These are phyloP conservation scores for Ataeniobius toweri DNA, from an alignment of 2,797 vertebrate species.

Conservation along the genomic window DNA sequence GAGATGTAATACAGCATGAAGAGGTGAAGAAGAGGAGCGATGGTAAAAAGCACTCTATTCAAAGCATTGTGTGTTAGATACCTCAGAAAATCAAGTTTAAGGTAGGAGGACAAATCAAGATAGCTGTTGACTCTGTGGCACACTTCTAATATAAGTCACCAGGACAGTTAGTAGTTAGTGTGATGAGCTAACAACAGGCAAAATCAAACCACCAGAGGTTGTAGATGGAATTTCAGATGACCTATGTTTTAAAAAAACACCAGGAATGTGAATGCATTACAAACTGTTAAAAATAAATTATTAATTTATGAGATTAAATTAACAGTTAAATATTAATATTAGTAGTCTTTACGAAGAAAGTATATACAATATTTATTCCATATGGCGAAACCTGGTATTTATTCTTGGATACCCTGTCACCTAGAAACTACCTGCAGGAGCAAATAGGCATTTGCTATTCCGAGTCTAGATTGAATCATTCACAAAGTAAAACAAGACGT, in stretches of 20 bases:
- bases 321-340: constrained; percentile 10
- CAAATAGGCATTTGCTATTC: not conserved
- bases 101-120: constrained; percentile 46
- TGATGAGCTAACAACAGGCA: constrained; percentile 17
- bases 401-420: constrained; percentile 1
- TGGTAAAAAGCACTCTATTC: constrained; percentile 39
- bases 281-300: not conserved
- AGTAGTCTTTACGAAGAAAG: not conserved
- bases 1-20: constrained; percentile 25
- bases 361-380: not conserved
- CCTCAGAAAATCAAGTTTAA: constrained; percentile 32
- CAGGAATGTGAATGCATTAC: not conserved
- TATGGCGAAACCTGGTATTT: not conserved
- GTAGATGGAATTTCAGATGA: not conserved
- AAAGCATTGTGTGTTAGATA: constrained; percentile 52
- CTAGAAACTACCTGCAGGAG: constrained; percentile 3
- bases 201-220: constrained; percentile 11
- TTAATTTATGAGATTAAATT: not conserved
- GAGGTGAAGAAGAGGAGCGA: constrained; percentile 25
- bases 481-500: not conserved
- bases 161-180: constrained; percentile 32
- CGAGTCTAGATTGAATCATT: not conserved
- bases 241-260: not conserved
- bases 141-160: constrained; percentile 19
- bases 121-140: constrained; percentile 8